Conservation (phyloP, 2,797 vertebrate genomes). For the Danio choprae region DNA sequence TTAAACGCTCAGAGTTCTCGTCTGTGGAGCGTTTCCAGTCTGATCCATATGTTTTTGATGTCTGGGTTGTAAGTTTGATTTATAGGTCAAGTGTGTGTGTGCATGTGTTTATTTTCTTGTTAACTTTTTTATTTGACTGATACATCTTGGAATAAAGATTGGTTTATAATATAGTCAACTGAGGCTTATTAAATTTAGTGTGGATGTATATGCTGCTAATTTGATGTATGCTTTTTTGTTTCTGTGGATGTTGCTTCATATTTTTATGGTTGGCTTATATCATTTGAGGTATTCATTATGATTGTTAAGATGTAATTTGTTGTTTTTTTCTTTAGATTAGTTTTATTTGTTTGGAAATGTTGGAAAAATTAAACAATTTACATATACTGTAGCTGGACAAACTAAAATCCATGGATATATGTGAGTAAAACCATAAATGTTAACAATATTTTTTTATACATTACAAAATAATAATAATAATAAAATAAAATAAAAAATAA, state of each 20-base stretch:
- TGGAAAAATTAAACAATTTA: too few relatives aligned
- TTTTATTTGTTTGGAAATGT: too few relatives aligned
- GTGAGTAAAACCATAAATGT: too few relatives aligned
- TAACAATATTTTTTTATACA: too few relatives aligned
- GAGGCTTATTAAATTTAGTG: not conserved
- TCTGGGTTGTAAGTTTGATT: conserved; percentile 15
- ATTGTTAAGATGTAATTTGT: not conserved
- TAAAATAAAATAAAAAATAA: too few relatives aligned
- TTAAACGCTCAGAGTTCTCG: conserved; percentile 34
- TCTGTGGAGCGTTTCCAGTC: not conserved
- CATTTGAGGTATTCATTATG: not conserved
- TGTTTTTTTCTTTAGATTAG: not conserved
- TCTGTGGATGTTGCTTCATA: not conserved
- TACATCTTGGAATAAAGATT: too few relatives aligned
- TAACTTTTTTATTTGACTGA: not conserved
- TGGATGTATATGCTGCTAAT: not conserved
- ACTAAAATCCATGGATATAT: too few relatives aligned
- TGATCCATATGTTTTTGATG: conserved; percentile 19
- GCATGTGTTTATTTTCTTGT: not conserved
- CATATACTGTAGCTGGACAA: too few relatives aligned
- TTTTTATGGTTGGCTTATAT: not conserved
- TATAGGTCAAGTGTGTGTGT: not conserved
- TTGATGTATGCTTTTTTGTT: not conserved
- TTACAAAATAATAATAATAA: too few relatives aligned
- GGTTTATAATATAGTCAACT: not conserved